Conservation (phyloP, 2,113 vertebrate species). For the Istiophorus platypterus region DNA sequence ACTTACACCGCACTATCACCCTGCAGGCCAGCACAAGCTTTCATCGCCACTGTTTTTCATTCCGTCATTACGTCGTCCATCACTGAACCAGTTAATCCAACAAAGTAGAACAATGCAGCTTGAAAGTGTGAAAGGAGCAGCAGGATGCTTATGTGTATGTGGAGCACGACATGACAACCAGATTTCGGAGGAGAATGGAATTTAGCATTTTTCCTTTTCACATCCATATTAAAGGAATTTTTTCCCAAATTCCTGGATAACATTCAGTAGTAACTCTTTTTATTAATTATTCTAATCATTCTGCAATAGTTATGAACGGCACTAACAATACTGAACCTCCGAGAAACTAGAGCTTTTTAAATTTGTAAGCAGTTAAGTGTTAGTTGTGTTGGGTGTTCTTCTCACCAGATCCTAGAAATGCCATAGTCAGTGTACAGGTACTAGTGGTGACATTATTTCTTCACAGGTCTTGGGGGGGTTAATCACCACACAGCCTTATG, state of each 20-base stretch:
- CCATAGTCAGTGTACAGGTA: too few species aligned
- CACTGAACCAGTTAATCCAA: constrained; percentile 2
- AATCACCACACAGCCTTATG: too few species aligned
- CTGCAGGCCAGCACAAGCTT: neutral
- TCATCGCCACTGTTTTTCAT: constrained; percentile 22
- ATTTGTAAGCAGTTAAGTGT: too few species aligned
- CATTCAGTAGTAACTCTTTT: neutral
- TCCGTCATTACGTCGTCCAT: constrained; percentile 1
- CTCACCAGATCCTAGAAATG: too few species aligned
- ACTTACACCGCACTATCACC: neutral
- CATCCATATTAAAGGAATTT: neutral
- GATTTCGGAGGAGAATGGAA: neutral
- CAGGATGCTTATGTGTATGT: neutral
- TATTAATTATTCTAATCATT: too few species aligned
- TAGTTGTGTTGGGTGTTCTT: too few species aligned
- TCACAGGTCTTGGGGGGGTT: too few species aligned
- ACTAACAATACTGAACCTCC: too few species aligned
- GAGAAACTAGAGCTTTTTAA: too few species aligned
- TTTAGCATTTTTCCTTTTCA: neutral
- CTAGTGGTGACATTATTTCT: too few species aligned
- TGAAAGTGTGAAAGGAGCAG: neutral
- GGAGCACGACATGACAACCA: neutral
- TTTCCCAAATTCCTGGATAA: neutral
- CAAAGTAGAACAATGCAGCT: neutral
- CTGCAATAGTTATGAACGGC: neutral